Percentiles rank a stretch among this genome's conserved stretches.
Conservation (phyloP, 2,797 vertebrate genomes). For the Dryobates pubescens region DNA sequence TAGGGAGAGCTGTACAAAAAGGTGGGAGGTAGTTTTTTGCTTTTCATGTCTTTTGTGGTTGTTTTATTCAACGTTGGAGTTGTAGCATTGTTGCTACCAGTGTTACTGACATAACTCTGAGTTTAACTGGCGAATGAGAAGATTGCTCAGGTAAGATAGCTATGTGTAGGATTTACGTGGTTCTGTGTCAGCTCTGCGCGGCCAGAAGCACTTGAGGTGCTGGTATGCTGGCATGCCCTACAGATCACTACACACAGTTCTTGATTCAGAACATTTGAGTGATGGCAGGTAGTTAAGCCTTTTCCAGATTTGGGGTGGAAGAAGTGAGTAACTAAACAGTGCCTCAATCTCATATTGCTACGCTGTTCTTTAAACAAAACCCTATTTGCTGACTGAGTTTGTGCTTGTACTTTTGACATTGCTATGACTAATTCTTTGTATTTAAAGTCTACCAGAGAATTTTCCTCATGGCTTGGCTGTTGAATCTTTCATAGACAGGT, state of each 20-base stretch:
- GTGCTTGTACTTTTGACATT: background rate
- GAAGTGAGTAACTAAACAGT: background rate
- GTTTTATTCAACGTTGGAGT: background rate
- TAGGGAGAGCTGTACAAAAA: background rate
- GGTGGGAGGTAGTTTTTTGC: background rate
- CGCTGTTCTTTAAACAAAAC: background rate
- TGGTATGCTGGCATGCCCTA: background rate
- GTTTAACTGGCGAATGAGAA: background rate
- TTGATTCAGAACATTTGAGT: background rate
- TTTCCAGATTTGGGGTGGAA: background rate
- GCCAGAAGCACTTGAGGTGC: background rate
- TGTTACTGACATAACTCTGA: background rate
- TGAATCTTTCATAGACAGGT: background rate
- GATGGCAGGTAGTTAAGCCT: background rate
- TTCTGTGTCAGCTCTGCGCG: background rate
- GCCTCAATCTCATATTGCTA: background rate
- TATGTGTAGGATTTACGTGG: background rate
- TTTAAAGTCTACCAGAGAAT: background rate
- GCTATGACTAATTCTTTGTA: background rate
- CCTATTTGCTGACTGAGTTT: background rate
- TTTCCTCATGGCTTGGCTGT: background rate
- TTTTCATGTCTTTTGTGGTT: rapidly evolving
- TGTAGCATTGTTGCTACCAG: background rate
- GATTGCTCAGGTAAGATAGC: background rate
- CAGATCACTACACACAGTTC: background rate